phyloP scores from a whole-genome alignment of 1,140 invertebrate species.

The Phocides pigmalion region DNA sequence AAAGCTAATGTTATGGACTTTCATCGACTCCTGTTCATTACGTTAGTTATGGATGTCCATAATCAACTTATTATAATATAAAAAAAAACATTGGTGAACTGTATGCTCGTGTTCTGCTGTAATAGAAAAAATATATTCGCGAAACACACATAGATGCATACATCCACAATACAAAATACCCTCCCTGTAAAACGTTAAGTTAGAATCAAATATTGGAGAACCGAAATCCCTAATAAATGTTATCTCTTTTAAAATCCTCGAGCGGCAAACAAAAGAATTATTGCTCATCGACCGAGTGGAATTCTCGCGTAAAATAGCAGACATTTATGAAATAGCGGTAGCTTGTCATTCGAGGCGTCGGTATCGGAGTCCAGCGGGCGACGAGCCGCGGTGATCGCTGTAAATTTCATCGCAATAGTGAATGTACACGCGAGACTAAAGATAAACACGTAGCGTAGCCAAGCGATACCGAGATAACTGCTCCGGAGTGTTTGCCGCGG shows the following conservation, averaged over 20 bases:
- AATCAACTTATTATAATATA: no score
- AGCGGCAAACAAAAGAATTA: conserved; percentile 64
- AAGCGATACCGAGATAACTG: conserved; percentile 74
- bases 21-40: no score
- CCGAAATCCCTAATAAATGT: conserved; percentile 39
- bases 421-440: conserved; percentile 76
- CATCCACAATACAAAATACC: no score
- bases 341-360: conserved; percentile 67
- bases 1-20: no score
- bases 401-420: conserved; percentile 76
- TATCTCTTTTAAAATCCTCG: conserved; percentile 44
- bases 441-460: conserved; percentile 72
- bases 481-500: conserved; percentile 55
- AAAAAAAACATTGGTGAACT: no score
- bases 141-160: no score
- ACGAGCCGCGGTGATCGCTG: conserved; percentile 69
- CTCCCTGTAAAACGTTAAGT: not conserved
- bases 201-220: not conserved
- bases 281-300: conserved; percentile 57
- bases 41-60: no score
- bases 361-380: conserved; percentile 62
- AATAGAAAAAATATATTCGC: no score
- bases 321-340: conserved; percentile 76
- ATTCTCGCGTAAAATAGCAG: conserved; percentile 69
- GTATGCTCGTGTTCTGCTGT: no score